Evolutionary conservation across 2,797 vertebrate genomes (phyloP).

Genomic region (Telmatherina bonti): DNA sequence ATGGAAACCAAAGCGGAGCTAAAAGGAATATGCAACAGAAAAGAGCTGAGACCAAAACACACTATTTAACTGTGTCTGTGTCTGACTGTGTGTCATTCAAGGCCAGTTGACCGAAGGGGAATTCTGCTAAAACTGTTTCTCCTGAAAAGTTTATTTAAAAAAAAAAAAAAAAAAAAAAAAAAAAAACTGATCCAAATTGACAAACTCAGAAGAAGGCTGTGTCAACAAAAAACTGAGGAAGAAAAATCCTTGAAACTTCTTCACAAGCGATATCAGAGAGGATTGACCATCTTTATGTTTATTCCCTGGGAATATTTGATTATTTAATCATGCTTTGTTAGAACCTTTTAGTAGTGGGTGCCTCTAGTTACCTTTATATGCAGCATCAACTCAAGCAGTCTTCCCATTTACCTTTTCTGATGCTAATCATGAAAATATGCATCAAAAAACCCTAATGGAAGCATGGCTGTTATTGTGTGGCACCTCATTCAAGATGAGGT

Average conservation of each 20-base stretch:
- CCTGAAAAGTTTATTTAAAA: too few relatives aligned
- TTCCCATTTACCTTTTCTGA: neutral
- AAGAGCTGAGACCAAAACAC: too few relatives aligned
- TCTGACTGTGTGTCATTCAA: too few relatives aligned
- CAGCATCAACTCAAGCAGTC: neutral
- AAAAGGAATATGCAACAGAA: too few relatives aligned
- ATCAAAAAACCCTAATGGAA: neutral
- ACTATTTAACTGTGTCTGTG: too few relatives aligned
- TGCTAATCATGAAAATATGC: neutral
- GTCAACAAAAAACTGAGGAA: neutral
- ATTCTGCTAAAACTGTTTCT: too few relatives aligned
- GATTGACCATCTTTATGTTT: neutral
- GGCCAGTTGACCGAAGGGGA: too few relatives aligned
- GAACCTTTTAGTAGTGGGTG: neutral
- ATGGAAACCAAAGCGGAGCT: too few relatives aligned
- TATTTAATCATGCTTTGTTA: neutral
- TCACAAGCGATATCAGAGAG: neutral
- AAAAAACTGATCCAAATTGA: too few relatives aligned
- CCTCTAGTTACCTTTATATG: neutral
- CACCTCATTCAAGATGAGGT: neutral
- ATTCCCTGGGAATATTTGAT: neutral
- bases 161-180: too few relatives aligned
- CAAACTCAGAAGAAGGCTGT: too few relatives aligned
- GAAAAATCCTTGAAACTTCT: neutral
- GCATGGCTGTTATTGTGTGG: neutral